A percentile compares a stretch with the other conserved stretches of the same genome.
phyloP scores from a whole-genome alignment of 2,113 vertebrate species.

The Melanocharis versteri region DNA sequence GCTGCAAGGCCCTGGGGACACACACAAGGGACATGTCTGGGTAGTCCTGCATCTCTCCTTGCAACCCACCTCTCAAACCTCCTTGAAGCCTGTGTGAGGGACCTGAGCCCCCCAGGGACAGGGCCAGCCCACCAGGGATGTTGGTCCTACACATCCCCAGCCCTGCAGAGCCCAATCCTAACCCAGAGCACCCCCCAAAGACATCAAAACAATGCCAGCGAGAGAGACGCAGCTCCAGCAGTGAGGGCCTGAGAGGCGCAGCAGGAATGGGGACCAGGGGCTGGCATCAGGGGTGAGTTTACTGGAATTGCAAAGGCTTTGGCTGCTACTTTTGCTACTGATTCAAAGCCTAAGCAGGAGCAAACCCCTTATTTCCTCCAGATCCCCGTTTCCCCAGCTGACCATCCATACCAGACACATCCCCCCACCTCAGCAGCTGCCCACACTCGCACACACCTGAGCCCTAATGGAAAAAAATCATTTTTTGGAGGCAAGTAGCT shows the following conservation, averaged over 20 bases:
- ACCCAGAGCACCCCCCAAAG: not conserved
- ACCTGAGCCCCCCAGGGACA: not conserved
- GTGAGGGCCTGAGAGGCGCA: not conserved
- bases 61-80: not conserved
- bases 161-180: not conserved
- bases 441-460: not conserved
- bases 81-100: rapidly evolving
- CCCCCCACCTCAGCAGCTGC: not conserved
- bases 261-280: not conserved
- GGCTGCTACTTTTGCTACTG: not conserved
- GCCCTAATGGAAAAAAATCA: not conserved
- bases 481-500: not conserved
- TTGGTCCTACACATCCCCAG: not conserved
- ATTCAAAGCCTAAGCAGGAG: not conserved
- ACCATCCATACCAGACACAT: not conserved
- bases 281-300: not conserved
- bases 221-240: not conserved
- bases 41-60: not conserved
- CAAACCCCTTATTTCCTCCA: not conserved
- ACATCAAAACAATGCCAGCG: not conserved
- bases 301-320: not conserved
- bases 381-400: not conserved
- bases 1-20: not conserved
- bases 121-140: not conserved
- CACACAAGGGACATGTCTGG: not conserved